Evolutionary conservation across 37 sponge, comb jelly and placozoan species (phyloP).

Genomic region (Beroe forskalii): DNA sequence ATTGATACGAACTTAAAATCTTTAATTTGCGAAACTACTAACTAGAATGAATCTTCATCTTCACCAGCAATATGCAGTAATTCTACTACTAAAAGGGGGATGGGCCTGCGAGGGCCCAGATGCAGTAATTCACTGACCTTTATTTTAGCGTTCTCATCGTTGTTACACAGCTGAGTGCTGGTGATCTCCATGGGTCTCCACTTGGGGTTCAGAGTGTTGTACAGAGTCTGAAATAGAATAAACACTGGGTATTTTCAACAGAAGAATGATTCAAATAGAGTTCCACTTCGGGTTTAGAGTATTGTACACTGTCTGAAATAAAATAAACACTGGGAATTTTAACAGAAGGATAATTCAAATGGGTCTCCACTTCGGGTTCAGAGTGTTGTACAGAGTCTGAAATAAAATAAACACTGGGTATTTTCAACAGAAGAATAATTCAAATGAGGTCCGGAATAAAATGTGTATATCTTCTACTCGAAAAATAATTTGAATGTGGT

Average conservation of each 20-base stretch:
- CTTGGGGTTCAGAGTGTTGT: constrained; percentile 39
- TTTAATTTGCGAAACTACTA: too few species aligned
- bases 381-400: constrained; percentile 29
- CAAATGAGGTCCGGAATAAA: background rate
- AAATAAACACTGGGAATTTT: too few species aligned
- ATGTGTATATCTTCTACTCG: too few species aligned
- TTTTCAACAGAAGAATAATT: too few species aligned
- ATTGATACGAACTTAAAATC: background rate
- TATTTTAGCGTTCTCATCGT: constrained; percentile 25
- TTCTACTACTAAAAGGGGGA: too few species aligned
- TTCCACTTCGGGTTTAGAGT: constrained; percentile 26
- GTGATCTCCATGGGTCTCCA: constrained; percentile 18
- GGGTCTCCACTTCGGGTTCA: constrained; percentile 33
- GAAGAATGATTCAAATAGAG: background rate
- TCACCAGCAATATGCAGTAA: too few species aligned
- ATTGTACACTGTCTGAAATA: constrained; percentile 37
- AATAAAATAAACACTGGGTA: background rate
- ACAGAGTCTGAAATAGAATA: background rate
- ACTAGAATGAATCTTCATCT: too few species aligned
- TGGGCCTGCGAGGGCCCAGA: too few species aligned
- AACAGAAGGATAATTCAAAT: background rate
- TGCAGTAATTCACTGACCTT: too few species aligned
- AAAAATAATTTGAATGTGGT: too few species aligned
- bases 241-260: too few species aligned
- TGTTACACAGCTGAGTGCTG: constrained; percentile 53